Percentiles rank a stretch among this genome's conserved stretches.
Conservation (phyloP, 2,888 invertebrate species). For the Pterobdella sp. region DNA sequence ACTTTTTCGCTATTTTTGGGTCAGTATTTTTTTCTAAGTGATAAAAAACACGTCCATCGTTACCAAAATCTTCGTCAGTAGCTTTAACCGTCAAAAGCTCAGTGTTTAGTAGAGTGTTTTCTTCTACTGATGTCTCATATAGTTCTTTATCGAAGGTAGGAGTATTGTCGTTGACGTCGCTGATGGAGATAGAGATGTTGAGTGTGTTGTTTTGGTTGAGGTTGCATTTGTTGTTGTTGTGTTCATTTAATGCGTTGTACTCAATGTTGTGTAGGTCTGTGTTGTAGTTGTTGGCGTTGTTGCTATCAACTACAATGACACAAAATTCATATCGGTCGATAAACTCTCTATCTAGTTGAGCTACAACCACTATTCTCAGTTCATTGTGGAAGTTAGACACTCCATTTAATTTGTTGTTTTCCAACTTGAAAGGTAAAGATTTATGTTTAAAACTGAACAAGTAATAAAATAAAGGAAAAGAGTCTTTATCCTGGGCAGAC, state of each 20-base stretch:
- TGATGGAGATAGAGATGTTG: slow-evolving; percentile 29
- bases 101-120: slow-evolving; percentile 30
- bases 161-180: slow-evolving; percentile 36
- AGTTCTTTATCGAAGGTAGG: slow-evolving; percentile 30
- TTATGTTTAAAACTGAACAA: too few relatives aligned
- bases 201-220: slow-evolving; percentile 10
- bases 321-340: slow-evolving; percentile 32
- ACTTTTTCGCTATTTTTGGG: slow-evolving; percentile 31
- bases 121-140: slow-evolving; percentile 32
- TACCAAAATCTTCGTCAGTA: slow-evolving; percentile 34
- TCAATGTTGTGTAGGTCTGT: neutral
- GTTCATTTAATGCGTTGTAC: neutral
- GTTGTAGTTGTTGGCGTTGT: slow-evolving; percentile 29
- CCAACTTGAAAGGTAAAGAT: slow-evolving; percentile 20
- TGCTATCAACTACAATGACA: slow-evolving; percentile 35
- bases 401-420: neutral
- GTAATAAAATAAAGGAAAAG: too few relatives aligned
- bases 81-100: slow-evolving; percentile 33
- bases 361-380: slow-evolving; percentile 33
- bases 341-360: slow-evolving; percentile 35
- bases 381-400: slow-evolving; percentile 23
- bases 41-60: slow-evolving; percentile 36
- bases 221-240: neutral
- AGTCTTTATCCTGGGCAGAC: slow-evolving; percentile 35
- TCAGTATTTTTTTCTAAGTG: slow-evolving; percentile 29